Evolutionary conservation across 2,888 invertebrate species (phyloP), one percentile per base, ranked within the genome.

Genomic region (Ariolimax columbianus): DNA sequence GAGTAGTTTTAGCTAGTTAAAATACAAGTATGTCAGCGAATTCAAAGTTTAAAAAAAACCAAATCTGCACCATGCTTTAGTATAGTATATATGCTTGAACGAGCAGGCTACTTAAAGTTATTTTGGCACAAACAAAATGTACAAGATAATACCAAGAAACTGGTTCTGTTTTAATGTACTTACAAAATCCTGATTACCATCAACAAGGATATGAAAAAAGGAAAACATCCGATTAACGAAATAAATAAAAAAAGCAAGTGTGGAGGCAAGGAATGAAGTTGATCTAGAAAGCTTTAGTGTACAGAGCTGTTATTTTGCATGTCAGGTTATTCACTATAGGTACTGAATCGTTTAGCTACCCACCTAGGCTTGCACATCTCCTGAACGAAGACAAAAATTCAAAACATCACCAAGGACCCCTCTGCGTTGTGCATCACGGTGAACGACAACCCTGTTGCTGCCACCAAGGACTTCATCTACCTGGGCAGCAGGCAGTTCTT

Each of bases 181-280:
- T 75, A 75, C 73, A 75, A 75, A 75, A 75, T 75, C 73, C 73
- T 75, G 73, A 75, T 72, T 26, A 72, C 40, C 7, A 75, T 75
- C 75, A 47, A 75, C 59, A 79, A 59, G 40, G 30, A 47, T 23
- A 79, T 43, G 70, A 36, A 43, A 47, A 68, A 33, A 47, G 70
- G 19, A 23, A 70, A 59, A 81, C 17, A 70, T 66, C 14, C 0
- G 38, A 19, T n/a, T 38, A 47, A 43, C 6, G 33, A 40, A 36
- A 19, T 14, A 47, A n/a, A 38, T 17, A 19, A 30, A 17, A 6
- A 66, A 14, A 23, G n/a, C n/a, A n/a, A n/a, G n/a, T 9, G 14
- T 4, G 14, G 66, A 38, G 40, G 23, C 2, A 66, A 26, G 23
- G 55, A 26, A 17, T 26, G 36, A 30, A 33, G n/a, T 38, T n/a